Conservation (phyloP, 2,888 invertebrate genomes). For the Chymomyza fuscimana region DNA sequence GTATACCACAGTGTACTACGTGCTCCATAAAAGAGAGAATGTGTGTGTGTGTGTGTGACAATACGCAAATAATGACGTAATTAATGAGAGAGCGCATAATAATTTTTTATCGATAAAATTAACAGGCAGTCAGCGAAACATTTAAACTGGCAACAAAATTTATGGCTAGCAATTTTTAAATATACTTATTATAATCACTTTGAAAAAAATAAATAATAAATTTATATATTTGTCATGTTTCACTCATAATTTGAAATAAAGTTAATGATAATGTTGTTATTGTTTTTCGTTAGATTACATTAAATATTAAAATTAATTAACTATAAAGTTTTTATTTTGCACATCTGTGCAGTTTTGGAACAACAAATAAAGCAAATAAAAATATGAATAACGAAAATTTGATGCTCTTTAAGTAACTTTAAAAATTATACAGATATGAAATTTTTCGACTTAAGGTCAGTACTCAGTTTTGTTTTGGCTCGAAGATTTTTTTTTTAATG, state of each 20-base stretch:
- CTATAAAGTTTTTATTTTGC: constrained; percentile 32
- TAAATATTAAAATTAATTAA: constrained; percentile 47
- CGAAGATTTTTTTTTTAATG: too few species aligned
- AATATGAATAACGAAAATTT: not conserved
- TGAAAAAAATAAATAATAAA: not conserved
- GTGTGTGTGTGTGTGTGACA: constrained; percentile 35
- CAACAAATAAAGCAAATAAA: constrained; percentile 5
- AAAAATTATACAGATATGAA: too few species aligned
- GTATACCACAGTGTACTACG: constrained; percentile 13
- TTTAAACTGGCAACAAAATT: constrained; percentile 16
- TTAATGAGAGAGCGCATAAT: constrained; percentile 56
- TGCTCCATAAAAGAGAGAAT: not conserved
- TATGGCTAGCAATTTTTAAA: constrained; percentile 33
- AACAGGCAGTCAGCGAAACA: constrained; percentile 30
- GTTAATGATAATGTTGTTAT: constrained; percentile 23
- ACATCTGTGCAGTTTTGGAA: not conserved
- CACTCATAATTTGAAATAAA: constrained; percentile 1
- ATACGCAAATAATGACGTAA: constrained; percentile 67
- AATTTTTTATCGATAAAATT: constrained; percentile 53
- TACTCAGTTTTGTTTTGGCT: too few species aligned
- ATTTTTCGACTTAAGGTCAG: too few species aligned
- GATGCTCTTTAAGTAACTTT: not conserved
- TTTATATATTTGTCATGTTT: not conserved
- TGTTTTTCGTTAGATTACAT: constrained; percentile 35
- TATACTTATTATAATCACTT: constrained; percentile 11